A percentile compares a stretch with the other conserved stretches of the same genome.
Evolutionary conservation across 2,113 vertebrate species (phyloP).

Genomic region (Cebus imitator): DNA sequence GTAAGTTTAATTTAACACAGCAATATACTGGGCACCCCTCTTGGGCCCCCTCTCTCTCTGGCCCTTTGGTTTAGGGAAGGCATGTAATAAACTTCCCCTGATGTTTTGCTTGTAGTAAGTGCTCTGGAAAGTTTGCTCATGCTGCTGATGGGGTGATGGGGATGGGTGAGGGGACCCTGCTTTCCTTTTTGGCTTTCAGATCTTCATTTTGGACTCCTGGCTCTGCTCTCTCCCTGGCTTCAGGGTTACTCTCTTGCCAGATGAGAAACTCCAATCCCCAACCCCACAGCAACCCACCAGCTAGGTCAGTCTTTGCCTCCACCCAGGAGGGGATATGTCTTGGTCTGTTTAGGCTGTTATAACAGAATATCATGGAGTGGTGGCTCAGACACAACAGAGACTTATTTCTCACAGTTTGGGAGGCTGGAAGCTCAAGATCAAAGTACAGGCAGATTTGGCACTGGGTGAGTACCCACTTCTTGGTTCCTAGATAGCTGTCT

Average conservation of each 20-base stretch:
- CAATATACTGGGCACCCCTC: not conserved
- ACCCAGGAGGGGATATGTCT: too few species aligned
- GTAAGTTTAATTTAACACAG: not conserved
- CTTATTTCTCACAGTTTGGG: not conserved
- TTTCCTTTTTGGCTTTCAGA: not conserved
- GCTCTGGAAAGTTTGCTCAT: not conserved
- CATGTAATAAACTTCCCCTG: not conserved
- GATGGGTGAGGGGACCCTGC: not conserved
- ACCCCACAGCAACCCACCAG: not conserved
- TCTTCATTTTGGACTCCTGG: not conserved
- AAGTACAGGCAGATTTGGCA: not conserved
- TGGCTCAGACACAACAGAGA: not conserved
- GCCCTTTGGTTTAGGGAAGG: not conserved
- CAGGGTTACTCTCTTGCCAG: not conserved
- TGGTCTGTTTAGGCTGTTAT: not conserved
- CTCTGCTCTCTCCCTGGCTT: not conserved
- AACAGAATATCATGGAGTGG: not conserved
- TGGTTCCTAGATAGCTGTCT: not conserved
- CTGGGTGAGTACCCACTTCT: not conserved
- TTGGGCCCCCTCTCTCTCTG: rapidly evolving
- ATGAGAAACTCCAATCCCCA: not conserved
- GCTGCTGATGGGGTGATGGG: not conserved
- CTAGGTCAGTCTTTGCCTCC: not conserved
- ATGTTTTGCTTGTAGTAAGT: not conserved
- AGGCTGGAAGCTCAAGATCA: not conserved